These are phyloP conservation scores for Tinea semifulvella DNA, from an alignment of 2,888 invertebrate genomes.

Conservation along the genomic window DNA sequence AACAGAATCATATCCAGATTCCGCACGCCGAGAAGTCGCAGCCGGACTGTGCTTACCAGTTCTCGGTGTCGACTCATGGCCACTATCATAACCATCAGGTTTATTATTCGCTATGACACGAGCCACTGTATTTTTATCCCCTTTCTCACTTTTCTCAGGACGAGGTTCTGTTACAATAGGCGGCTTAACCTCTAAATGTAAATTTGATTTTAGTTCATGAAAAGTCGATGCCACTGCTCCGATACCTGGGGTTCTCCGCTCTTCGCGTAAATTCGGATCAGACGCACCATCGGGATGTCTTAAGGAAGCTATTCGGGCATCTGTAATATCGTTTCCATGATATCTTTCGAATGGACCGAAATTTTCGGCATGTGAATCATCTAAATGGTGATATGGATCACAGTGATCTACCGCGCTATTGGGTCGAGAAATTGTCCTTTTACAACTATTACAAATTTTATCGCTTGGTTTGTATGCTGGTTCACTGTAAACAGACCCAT, in stretches of 20 bases:
- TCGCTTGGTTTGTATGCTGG: conserved; percentile 80
- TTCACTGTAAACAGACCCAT: conserved; percentile 87
- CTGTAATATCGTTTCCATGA: conserved; percentile 58
- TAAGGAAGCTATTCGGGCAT: conserved; percentile 73
- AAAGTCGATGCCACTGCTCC: conserved; percentile 71
- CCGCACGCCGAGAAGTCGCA: conserved; percentile 81
- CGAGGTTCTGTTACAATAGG: conserved; percentile 68
- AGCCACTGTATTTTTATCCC: conserved; percentile 70
- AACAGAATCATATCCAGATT: conserved; percentile 92
- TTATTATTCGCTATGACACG: conserved; percentile 72
- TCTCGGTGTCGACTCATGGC: conserved; percentile 83
- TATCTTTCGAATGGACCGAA: conserved; percentile 74
- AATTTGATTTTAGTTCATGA: conserved; percentile 61
- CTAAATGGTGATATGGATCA: conserved; percentile 65
- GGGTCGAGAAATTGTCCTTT: conserved; percentile 74
- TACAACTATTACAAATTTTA: conserved; percentile 80
- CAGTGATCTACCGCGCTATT: conserved; percentile 74
- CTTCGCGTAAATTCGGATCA: conserved; percentile 86
- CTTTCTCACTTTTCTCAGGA: conserved; percentile 69
- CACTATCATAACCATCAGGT: conserved; percentile 83
- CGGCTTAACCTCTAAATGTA: conserved; percentile 59
- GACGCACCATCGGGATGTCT: conserved; percentile 93
- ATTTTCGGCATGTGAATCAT: conserved; percentile 55
- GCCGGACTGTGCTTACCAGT: conserved; percentile 84
- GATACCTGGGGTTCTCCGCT: conserved; percentile 70